Percentiles rank a stretch among this genome's conserved stretches.
Evolutionary conservation across 2,797 vertebrate genomes (phyloP).

Genomic region (Arnoldichthys spilopterus): DNA sequence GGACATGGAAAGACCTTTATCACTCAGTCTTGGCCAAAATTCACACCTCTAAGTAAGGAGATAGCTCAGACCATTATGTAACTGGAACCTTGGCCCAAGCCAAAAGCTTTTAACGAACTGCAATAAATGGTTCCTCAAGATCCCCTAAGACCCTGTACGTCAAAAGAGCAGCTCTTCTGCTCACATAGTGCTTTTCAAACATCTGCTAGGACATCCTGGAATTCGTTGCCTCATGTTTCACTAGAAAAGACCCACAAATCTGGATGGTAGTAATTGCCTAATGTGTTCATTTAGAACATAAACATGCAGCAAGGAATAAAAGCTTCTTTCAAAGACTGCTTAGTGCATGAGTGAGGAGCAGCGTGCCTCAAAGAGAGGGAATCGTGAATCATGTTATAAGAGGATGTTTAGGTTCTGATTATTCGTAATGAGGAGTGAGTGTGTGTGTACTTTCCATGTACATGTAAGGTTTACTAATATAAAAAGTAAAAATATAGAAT

Average conservation of each 20-base stretch:
- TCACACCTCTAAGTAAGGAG: conserved; percentile 33
- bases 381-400: neutral
- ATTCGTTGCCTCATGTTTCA: conserved; percentile 38
- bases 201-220: conserved; percentile 45
- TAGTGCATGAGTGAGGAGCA: conserved; percentile 33
- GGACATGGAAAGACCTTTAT: conserved; percentile 24
- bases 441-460: neutral
- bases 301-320: conserved; percentile 47
- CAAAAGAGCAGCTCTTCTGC: conserved; percentile 16
- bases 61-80: conserved; percentile 34
- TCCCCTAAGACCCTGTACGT: neutral
- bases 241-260: conserved; percentile 56
- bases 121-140: conserved; percentile 10
- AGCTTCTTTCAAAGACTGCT: conserved; percentile 27
- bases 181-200: conserved; percentile 25
- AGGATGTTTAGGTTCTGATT: conserved; percentile 8
- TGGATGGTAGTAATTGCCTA: conserved; percentile 43
- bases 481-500: no score
- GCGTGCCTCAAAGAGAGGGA: neutral
- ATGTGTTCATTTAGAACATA: conserved; percentile 45
- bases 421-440: conserved; percentile 1
- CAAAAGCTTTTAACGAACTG: neutral
- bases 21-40: neutral
- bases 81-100: conserved; percentile 20
- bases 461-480: no score